These are phyloP conservation scores for Cyphomyrus discorhynchus DNA, from an alignment of 2,113 vertebrate genomes.

Conservation along the genomic window DNA sequence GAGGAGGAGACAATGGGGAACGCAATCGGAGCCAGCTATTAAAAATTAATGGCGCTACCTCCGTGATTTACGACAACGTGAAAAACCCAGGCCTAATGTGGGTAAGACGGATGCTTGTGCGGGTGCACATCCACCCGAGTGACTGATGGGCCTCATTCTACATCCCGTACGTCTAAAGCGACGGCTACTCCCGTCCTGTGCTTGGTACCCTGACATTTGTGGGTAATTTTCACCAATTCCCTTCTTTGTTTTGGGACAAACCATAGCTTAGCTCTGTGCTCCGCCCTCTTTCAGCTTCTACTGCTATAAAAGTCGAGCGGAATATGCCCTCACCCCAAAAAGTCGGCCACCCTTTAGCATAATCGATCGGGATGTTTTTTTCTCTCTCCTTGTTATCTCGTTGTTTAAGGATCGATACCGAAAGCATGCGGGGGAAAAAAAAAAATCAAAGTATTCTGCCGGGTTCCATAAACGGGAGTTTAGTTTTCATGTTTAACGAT, in stretches of 20 bases:
- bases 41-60: slow-evolving; percentile 57
- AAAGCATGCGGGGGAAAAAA: not conserved
- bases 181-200: not conserved
- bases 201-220: not conserved
- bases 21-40: slow-evolving; percentile 44
- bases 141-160: slow-evolving; percentile 30
- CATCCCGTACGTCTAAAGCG: not conserved
- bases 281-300: not conserved
- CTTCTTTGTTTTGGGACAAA: not conserved
- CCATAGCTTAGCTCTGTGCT: not conserved
- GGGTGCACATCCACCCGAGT: slow-evolving; percentile 19
- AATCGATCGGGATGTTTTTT: not conserved
- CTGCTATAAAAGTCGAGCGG: not conserved
- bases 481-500: not conserved
- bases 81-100: slow-evolving; percentile 44
- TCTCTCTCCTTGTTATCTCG: not conserved
- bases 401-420: not conserved
- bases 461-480: not conserved
- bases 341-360: not conserved
- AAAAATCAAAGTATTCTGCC: not conserved
- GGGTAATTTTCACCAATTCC: not conserved
- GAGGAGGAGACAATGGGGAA: slow-evolving; percentile 32
- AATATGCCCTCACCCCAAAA: not conserved
- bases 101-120: slow-evolving; percentile 45
- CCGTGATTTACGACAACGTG: slow-evolving; percentile 57